These are phyloP conservation scores for Meteorus sp. DNA, from an alignment of 1,140 invertebrate genomes.

Conservation along the genomic window DNA sequence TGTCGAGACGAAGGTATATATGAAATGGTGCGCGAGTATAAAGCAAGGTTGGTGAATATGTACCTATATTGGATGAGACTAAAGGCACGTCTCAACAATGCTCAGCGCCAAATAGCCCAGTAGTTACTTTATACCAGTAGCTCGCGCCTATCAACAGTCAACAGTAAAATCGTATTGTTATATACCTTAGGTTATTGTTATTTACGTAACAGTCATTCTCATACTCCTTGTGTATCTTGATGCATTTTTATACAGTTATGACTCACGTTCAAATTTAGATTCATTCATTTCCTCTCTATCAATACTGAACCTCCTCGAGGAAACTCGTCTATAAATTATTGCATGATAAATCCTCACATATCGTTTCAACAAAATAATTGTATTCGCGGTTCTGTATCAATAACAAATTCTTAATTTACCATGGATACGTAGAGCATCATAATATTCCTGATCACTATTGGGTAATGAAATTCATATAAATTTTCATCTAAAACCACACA, in stretches of 20 bases:
- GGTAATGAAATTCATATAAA: too few relatives aligned
- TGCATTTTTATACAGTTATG: not conserved
- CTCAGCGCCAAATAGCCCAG: too few relatives aligned
- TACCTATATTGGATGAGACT: too few relatives aligned
- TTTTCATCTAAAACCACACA: too few relatives aligned
- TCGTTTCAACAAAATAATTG: not conserved
- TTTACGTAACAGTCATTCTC: constrained; percentile 26
- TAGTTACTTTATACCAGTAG: not conserved
- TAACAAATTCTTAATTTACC: too few relatives aligned
- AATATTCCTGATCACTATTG: too few relatives aligned
- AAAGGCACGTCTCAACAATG: constrained; percentile 3
- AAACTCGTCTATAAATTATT: not conserved
- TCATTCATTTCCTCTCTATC: constrained; percentile 1
- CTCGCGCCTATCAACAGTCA: constrained; percentile 13
- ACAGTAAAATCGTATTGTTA: not conserved
- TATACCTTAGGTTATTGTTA: constrained; percentile 19
- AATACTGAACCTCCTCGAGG: too few relatives aligned
- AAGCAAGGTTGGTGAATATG: constrained; percentile 20
- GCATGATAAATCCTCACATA: not conserved
- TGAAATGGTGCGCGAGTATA: too few relatives aligned
- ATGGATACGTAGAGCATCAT: too few relatives aligned
- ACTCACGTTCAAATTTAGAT: constrained; percentile 1
- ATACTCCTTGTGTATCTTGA: not conserved
- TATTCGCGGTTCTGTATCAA: too few relatives aligned
- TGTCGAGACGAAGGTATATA: constrained; percentile 33